Percentiles rank a stretch among this genome's conserved stretches.
Conservation (phyloP, 2,888 invertebrate species). For the Alviniconcha strummeri region DNA sequence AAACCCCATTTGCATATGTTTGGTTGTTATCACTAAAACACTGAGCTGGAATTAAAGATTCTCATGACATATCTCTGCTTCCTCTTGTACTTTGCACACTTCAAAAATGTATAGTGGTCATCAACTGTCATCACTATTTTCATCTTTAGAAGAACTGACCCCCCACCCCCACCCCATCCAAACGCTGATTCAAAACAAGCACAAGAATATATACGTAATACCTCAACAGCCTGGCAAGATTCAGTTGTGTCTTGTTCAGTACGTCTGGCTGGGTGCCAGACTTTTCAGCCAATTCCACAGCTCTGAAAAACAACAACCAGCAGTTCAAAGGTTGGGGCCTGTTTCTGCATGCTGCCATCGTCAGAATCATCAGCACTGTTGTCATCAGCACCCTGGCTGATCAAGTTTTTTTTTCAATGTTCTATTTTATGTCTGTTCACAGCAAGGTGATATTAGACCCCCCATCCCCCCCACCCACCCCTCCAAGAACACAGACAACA, state of each 20-base stretch:
- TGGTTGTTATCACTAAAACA: conserved; percentile 49
- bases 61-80: too few relatives aligned
- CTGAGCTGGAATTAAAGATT: not conserved
- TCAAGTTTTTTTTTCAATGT: not conserved
- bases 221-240: conserved; percentile 83
- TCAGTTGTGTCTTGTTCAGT: conserved; percentile 79
- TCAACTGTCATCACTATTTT: too few relatives aligned
- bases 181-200: too few relatives aligned
- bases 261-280: conserved; percentile 36
- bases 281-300: conserved; percentile 11
- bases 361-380: not conserved
- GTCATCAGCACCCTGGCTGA: not conserved
- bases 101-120: too few relatives aligned
- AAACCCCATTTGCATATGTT: conserved; percentile 79
- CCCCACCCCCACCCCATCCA: too few relatives aligned
- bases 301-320: not conserved
- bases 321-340: not conserved
- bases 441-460: too few relatives aligned
- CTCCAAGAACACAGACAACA: too few relatives aligned
- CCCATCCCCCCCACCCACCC: too few relatives aligned
- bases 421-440: too few relatives aligned
- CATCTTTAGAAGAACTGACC: too few relatives aligned
- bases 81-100: too few relatives aligned
- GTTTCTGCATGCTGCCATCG: not conserved
- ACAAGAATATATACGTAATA: conserved; percentile 62